Evolutionary conservation across 2,888 invertebrate genomes (phyloP).

Genomic region (Onthophagus sagittarius): DNA sequence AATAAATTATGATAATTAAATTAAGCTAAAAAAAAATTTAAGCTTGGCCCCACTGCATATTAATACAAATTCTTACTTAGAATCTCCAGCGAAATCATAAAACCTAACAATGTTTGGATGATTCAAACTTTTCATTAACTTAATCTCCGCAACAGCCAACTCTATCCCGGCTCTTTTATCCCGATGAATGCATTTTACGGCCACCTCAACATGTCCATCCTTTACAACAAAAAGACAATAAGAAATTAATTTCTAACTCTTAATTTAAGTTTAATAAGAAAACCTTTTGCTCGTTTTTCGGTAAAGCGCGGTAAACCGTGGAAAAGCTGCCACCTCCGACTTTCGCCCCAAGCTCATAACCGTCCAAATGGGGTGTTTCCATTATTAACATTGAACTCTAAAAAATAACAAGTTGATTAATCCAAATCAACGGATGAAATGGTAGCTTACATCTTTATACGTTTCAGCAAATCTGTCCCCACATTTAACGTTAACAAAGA

Average conservation of each 20-base stretch:
- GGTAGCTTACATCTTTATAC: no score
- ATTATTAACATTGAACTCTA: slow-evolving; percentile 37
- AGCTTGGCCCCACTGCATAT: no score
- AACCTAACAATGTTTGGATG: slow-evolving; percentile 81
- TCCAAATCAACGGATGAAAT: no score
- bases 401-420: not conserved
- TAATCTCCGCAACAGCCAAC: slow-evolving; percentile 79
- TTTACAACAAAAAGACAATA: not conserved
- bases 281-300: slow-evolving; percentile 53
- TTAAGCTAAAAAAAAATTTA: no score
- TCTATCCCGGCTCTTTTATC: slow-evolving; percentile 68
- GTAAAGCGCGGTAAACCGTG: slow-evolving; percentile 74
- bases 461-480: no score
- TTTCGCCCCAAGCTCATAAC: slow-evolving; percentile 68
- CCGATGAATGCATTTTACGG: slow-evolving; percentile 79
- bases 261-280: no score
- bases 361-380: slow-evolving; percentile 59
- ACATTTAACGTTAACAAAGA: no score
- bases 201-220: slow-evolving; percentile 49
- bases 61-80: slow-evolving; percentile 53
- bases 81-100: slow-evolving; percentile 77
- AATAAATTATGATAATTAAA: no score
- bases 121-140: slow-evolving; percentile 69
- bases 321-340: slow-evolving; percentile 82
- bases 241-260: not conserved